Evolutionary conservation across 1,140 invertebrate species (phyloP).

Genomic region (Battus philenor): DNA sequence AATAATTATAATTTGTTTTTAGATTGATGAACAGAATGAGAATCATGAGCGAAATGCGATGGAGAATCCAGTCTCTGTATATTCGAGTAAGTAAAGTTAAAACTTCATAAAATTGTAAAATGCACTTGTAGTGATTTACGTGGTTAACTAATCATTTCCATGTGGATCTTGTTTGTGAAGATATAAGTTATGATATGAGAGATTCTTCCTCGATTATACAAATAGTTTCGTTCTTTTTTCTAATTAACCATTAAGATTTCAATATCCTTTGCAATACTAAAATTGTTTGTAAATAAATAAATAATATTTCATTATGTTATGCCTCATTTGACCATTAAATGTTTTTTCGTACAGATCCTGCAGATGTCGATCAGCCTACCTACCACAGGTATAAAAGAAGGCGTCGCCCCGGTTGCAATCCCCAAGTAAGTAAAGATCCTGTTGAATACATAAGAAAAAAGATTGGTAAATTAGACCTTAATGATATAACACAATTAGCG

Average conservation of each 20-base stretch:
- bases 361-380: constrained; percentile 54
- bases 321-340: constrained; percentile 2
- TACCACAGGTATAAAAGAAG: constrained; percentile 55
- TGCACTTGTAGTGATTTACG: too few species aligned
- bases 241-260: too few species aligned
- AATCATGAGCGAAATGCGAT: constrained; percentile 40
- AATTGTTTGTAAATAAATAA: neutral
- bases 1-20: constrained; percentile 24
- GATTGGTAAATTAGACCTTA: constrained; percentile 57
- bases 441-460: constrained; percentile 56
- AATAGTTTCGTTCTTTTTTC: constrained; percentile 2
- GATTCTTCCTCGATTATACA: neutral
- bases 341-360: constrained; percentile 33
- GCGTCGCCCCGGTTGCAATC: constrained; percentile 41
- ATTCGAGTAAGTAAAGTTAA: constrained; percentile 47
- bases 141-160: too few species aligned
- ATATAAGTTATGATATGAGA: too few species aligned
- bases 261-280: too few species aligned
- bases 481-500: constrained; percentile 55
- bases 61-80: constrained; percentile 44
- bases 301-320: neutral
- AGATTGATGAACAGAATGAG: constrained; percentile 61
- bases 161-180: too few species aligned
- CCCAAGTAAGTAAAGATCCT: constrained; percentile 67
- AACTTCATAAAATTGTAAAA: neutral